Evolutionary conservation across 2,888 invertebrate genomes (phyloP).

Genomic region (Drosophila robusta): DNA sequence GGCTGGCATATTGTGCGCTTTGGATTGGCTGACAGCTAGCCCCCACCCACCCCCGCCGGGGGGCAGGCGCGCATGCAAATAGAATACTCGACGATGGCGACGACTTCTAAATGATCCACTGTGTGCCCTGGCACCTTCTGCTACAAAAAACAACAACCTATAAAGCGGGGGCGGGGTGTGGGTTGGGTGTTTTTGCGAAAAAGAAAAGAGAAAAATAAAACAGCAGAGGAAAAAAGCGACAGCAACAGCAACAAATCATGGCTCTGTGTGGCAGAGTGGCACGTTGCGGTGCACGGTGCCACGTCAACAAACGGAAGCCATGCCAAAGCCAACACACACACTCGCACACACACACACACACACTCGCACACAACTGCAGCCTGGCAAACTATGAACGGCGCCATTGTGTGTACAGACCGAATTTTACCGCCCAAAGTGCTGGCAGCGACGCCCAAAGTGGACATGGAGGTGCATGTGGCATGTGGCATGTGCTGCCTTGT

Average conservation of each 20-base stretch:
- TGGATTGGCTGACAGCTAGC: slow-evolving; percentile 17
- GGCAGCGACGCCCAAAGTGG: slow-evolving; percentile 67
- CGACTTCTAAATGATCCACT: slow-evolving; percentile 54
- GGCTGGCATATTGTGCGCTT: slow-evolving; percentile 13
- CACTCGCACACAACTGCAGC: slow-evolving; percentile 7
- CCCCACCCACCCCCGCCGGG: background rate
- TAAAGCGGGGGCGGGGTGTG: background rate
- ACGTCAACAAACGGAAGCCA: slow-evolving; percentile 75
- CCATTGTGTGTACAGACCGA: slow-evolving; percentile 69
- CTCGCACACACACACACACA: slow-evolving; percentile 24
- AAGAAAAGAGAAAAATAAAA: slow-evolving; percentile 9
- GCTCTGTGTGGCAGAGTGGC: slow-evolving; percentile 40
- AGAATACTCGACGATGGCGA: slow-evolving; percentile 26
- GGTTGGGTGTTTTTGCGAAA: background rate
- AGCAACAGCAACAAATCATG: slow-evolving; percentile 57
- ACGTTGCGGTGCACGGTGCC: slow-evolving; percentile 28
- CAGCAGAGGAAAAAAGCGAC: slow-evolving; percentile 2
- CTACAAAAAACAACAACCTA: background rate
- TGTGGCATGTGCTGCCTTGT: slow-evolving; percentile 27
- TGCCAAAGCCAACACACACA: slow-evolving; percentile 61
- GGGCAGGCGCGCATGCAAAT: slow-evolving; percentile 44
- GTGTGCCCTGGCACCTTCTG: slow-evolving; percentile 43
- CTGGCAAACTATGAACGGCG: slow-evolving; percentile 71
- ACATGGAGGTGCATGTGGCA: slow-evolving; percentile 49
- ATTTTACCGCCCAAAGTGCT: slow-evolving; percentile 79